Evolutionary conservation across 2,113 vertebrate genomes (phyloP), one percentile per base, ranked within the genome.

Genomic region (Corvus cornix): DNA sequence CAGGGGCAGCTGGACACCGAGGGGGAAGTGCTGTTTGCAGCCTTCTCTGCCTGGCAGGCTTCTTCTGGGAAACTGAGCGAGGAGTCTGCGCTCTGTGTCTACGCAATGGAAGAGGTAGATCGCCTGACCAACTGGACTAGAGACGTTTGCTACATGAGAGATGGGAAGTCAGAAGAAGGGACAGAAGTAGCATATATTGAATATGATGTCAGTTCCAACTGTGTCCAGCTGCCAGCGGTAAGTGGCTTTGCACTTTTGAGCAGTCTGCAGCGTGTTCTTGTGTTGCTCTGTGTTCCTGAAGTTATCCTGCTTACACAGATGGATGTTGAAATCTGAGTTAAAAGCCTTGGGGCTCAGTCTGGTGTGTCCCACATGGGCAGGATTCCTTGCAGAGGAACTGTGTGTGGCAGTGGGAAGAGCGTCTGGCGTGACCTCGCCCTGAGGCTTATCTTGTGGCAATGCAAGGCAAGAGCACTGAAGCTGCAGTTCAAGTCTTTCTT

Each of bases 141-240:
- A 69, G 99, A 99, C 70, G 98, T 99, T 79, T 99, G 99, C 97
- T 99, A 99, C 95, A 99, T 99, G 27, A 97, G 98, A 79, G 98
- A 98, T 64, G 99, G 99, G 11, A 98, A 88, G n/a, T 91, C 96
- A 4, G 98, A 98, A 49, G 97, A 97, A 2, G 98, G 98, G 39
- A 35, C n/a, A 1, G 98, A 99, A 93, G 98, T 98, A 12, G 99
- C 99, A 3, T 99, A 99, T 97, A 99, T 99, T 1, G 99, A 99
- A 84, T 99, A 99, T 0, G 99, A 99, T 16, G 99, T 99, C 96
- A 99, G 99, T 67, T 99, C 99, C 39, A 98, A 98, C 97, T 99
- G 99, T 13, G 99, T 98, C 73, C 99, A 99, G 96, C 98, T 99
- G 82, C 99, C 99, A 2, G 98, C 98, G 95, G 99, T 99, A 96